These are phyloP conservation scores for Atherinosoma microstoma DNA, from an alignment of 2,797 vertebrate genomes.

Conservation along the genomic window DNA sequence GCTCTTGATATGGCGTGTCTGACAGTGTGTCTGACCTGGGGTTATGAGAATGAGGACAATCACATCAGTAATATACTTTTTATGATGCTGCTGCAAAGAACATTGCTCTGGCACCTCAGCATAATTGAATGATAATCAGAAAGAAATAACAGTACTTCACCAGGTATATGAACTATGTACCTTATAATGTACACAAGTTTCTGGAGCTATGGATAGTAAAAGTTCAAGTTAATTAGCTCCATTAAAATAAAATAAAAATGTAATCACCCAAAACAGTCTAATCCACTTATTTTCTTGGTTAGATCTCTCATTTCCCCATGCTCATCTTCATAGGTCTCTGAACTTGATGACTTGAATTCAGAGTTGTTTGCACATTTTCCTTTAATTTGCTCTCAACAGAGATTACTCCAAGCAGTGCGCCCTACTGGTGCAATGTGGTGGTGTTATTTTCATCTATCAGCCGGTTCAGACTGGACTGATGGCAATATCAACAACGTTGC, in stretches of 20 bases:
- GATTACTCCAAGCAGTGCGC: constrained; percentile 22
- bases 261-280: neutral
- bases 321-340: neutral
- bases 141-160: neutral
- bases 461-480: constrained; percentile 75
- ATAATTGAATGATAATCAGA: neutral
- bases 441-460: constrained; percentile 53
- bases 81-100: constrained; percentile 11
- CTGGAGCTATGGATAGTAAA: neutral
- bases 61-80: constrained; percentile 37
- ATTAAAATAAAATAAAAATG: too few species aligned
- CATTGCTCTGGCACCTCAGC: neutral
- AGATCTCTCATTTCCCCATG: neutral
- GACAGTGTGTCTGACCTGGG: constrained; percentile 33
- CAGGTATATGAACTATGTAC: neutral
- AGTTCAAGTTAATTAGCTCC: neutral
- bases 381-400: constrained; percentile 3
- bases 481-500: constrained; percentile 39
- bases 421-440: constrained; percentile 39
- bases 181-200: too few species aligned
- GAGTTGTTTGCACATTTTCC: neutral
- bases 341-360: neutral
- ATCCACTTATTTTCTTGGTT: neutral
- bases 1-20: constrained; percentile 4
- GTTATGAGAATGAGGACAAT: constrained; percentile 41